Base-by-base conservation (phyloP, 92 coral and sea anemone species). In the Desmophyllum pertusum region DNA sequence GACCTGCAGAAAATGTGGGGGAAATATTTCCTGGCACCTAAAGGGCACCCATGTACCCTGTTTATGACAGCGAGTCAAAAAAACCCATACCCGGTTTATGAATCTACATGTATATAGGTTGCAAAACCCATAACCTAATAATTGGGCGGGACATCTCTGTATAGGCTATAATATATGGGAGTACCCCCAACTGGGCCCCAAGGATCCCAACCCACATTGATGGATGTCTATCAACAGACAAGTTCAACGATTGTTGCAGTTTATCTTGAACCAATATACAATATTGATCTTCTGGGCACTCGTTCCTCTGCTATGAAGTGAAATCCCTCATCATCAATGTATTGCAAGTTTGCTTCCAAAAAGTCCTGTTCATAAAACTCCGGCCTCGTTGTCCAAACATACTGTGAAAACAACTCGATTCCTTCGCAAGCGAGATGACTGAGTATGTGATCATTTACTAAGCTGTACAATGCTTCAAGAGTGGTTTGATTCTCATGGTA, bases 291-390 rank as follows among this genome's bases (percentile, higher is more conserved):
- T 71, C 84, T 87, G 33, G 79, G 78, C 8, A 46, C 66, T 65
- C 53, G 76, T 48, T 51, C 70, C 66, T 87, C 83, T 3, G 67
- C 94, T 75, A 91, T 80, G 39, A 91, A 88, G 73, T 88, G 90
- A 81, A 91, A 85, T 51, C 83, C 92, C 10, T 91, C 94, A 65
- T 91, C 94, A 75, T 88, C 85, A 40, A 91, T 15, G 27, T 61
- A 59, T 3, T 77, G 87, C 73, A 75, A 62, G 76, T 88, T 78
- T 31, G 42, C 73, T 3, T 61, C 81, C 57, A 76, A 35, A 13
- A 84, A n/a, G 30, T 61, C 81, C 37, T 19, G 21, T 13, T 74
- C 81, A 63, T 52, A 40, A 36, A 59, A 63, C n/a, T 73, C 43
- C 7, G 87, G 87, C 46, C 15, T 75, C 50, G 41, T 74, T 8